A percentile compares a stretch with the other conserved stretches of the same genome.
These are phyloP conservation scores for Anthonomus grandis DNA, from an alignment of 1,140 invertebrate species.

Conservation along the genomic window DNA sequence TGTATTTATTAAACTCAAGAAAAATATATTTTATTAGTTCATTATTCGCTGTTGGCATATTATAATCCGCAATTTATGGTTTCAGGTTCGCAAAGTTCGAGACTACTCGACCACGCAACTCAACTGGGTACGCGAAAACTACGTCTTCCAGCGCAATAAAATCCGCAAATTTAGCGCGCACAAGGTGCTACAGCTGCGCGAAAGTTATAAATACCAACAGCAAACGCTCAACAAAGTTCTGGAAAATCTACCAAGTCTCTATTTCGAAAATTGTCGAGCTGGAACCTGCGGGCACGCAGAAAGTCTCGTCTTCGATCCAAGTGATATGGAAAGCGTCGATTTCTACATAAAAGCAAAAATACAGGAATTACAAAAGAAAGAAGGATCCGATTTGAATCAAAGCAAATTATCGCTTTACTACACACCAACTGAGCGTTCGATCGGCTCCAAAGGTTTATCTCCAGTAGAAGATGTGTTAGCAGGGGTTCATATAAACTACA, in stretches of 20 bases:
- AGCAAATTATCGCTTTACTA: constrained; percentile 74
- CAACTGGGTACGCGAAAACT: constrained; percentile 91
- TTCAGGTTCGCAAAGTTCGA: constrained; percentile 77
- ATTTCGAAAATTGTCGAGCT: constrained; percentile 89
- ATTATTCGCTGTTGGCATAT: too few species aligned
- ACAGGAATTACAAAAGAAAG: constrained; percentile 50
- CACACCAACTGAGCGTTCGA: constrained; percentile 66
- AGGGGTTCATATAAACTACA: constrained; percentile 45
- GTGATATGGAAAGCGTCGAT: constrained; percentile 58
- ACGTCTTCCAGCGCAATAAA: constrained; percentile 90
- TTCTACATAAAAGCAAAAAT: constrained; percentile 65
- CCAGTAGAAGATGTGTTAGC: constrained; percentile 32
- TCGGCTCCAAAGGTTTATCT: constrained; percentile 31
- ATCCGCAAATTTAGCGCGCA: constrained; percentile 92
- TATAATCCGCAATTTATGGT: constrained; percentile 11
- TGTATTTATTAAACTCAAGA: too few species aligned
- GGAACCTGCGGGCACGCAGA: constrained; percentile 80
- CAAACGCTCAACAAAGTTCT: constrained; percentile 91
- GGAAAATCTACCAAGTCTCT: constrained; percentile 88
- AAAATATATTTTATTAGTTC: too few species aligned
- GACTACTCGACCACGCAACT: constrained; percentile 87
- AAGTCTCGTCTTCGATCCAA: constrained; percentile 68
- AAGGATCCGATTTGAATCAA: constrained; percentile 54
- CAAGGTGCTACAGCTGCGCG: constrained; percentile 80
- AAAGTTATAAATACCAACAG: constrained; percentile 94